These are phyloP conservation scores for Stictonetta naevosa DNA, from an alignment of 2,113 vertebrate genomes.

Conservation along the genomic window DNA sequence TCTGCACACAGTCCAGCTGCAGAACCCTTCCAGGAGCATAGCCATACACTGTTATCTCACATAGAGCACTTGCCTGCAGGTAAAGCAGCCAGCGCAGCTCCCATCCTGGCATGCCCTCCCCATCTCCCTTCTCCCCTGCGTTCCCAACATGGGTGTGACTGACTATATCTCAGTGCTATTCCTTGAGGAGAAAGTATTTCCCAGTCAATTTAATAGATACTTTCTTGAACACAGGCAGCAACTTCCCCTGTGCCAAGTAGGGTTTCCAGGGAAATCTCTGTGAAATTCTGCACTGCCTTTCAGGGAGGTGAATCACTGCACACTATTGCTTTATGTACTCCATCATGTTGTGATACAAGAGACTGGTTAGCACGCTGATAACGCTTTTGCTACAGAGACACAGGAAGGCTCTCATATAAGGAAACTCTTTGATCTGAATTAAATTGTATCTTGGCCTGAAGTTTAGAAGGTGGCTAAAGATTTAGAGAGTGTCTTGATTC, in stretches of 20 bases:
- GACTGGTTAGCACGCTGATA: fast-evolving
- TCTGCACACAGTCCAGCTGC: not conserved
- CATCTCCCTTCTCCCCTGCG: not conserved
- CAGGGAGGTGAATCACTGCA: not conserved
- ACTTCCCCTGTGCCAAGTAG: not conserved
- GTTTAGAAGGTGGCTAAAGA: not conserved
- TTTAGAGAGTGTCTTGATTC: not conserved
- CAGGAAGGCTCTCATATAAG: not conserved
- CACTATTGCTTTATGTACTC: not conserved
- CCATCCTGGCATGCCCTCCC: not conserved
- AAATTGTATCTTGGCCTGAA: not conserved
- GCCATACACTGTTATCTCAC: fast-evolving
- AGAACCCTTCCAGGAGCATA: not conserved
- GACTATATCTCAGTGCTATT: not conserved
- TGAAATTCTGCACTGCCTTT: not conserved
- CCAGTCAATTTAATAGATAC: not conserved
- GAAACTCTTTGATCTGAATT: not conserved
- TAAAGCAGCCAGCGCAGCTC: not conserved
- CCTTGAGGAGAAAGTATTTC: not conserved
- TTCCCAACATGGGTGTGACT: not conserved
- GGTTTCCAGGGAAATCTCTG: not conserved
- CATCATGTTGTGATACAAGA: fast-evolving
- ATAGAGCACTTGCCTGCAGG: not conserved
- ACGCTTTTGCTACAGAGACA: not conserved
- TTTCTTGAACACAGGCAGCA: not conserved